Evolutionary conservation across 2,113 vertebrate species (phyloP).

Genomic region (Crotalus horridus): DNA sequence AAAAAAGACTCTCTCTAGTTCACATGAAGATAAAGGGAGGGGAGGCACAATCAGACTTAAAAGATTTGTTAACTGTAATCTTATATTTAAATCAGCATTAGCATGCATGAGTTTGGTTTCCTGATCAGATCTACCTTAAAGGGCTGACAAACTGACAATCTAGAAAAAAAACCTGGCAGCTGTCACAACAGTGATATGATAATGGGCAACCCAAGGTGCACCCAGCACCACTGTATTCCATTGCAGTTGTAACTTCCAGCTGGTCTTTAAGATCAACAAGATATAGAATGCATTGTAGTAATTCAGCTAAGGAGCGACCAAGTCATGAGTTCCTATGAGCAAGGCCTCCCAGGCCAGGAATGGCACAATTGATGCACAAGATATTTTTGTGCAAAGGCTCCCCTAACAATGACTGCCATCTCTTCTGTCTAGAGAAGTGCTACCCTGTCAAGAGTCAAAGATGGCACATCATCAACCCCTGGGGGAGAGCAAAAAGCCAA

Average conservation of each 20-base stretch:
- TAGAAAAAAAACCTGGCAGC: background rate
- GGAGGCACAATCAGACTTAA: background rate
- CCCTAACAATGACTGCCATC: background rate
- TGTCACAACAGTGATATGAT: background rate
- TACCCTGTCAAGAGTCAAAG: background rate
- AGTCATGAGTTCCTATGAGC: background rate
- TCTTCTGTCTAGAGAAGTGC: background rate
- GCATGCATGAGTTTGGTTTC: background rate
- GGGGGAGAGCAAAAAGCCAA: background rate
- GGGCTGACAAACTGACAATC: background rate
- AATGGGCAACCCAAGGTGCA: background rate
- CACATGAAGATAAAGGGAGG: background rate
- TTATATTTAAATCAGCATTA: background rate
- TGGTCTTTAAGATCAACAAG: background rate
- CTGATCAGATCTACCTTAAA: background rate
- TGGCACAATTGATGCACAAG: background rate
- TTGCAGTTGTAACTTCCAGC: background rate
- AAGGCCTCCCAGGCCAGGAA: background rate
- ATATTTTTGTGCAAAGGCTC: background rate
- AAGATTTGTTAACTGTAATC: background rate
- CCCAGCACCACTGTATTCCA: background rate
- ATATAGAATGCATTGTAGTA: background rate
- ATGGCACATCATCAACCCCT: background rate
- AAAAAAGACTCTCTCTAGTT: background rate
- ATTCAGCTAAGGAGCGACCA: background rate